Percentiles rank a stretch among this genome's conserved stretches.
Conservation (phyloP, 2,113 vertebrate genomes). For the Petromus typicus region DNA sequence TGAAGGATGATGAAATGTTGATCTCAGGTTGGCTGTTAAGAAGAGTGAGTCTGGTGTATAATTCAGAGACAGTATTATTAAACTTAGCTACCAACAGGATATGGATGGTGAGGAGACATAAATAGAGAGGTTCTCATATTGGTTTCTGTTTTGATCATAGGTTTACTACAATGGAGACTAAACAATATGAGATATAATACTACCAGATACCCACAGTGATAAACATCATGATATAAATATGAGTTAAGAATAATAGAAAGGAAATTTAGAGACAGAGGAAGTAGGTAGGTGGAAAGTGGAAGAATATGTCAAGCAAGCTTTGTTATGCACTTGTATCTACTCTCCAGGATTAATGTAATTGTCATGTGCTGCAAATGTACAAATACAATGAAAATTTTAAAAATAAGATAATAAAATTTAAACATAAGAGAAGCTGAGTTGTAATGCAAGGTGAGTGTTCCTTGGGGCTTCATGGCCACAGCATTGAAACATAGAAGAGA, state of each 20-base stretch:
- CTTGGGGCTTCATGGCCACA: background rate
- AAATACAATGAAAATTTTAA: background rate
- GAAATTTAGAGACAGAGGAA: background rate
- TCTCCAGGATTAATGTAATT: background rate
- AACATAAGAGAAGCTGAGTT: background rate
- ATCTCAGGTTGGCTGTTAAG: background rate
- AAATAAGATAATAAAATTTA: background rate
- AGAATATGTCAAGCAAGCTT: background rate
- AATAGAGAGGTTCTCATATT: background rate
- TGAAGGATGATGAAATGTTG: background rate
- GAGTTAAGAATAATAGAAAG: background rate
- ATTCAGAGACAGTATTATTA: background rate
- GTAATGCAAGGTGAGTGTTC: background rate
- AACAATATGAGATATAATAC: background rate
- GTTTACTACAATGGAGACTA: background rate
- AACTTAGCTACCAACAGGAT: background rate
- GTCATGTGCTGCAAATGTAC: background rate
- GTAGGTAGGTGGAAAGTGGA: background rate
- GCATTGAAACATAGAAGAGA: background rate
- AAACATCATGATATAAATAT: background rate
- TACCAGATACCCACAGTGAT: background rate
- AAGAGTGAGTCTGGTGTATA: background rate
- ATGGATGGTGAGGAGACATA: background rate
- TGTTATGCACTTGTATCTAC: background rate
- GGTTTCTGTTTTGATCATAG: rapidly evolving